Conservation (phyloP, 2,113 vertebrate species). For the Atlantisia rogersi region DNA sequence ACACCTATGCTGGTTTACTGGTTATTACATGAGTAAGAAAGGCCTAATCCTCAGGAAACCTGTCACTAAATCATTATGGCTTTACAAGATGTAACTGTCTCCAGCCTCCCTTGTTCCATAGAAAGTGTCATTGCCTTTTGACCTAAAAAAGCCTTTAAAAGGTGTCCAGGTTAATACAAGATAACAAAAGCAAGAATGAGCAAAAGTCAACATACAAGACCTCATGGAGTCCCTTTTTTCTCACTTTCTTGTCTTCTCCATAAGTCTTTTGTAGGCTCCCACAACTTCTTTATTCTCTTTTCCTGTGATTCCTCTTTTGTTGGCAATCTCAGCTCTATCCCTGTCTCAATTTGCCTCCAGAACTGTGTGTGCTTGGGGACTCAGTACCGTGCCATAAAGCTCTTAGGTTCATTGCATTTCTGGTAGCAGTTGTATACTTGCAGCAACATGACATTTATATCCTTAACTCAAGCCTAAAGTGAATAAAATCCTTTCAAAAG, state of each 20-base stretch:
- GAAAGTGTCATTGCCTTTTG: accelerated
- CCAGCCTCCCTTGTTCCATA: background rate
- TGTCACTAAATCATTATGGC: background rate
- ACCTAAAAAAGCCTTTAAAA: background rate
- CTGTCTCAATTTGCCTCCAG: background rate
- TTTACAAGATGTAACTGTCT: background rate
- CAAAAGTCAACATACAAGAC: background rate
- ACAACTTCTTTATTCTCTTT: background rate
- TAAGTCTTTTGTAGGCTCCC: background rate
- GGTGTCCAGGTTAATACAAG: background rate
- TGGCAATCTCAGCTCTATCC: background rate
- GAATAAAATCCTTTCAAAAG: background rate
- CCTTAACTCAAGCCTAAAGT: background rate
- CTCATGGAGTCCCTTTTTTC: background rate
- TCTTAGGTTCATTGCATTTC: background rate
- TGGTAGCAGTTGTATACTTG: background rate
- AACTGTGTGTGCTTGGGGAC: background rate
- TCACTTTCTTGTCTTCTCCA: background rate
- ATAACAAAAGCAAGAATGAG: background rate
- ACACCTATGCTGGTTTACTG: background rate
- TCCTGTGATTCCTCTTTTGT: background rate
- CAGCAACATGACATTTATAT: background rate
- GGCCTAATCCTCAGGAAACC: background rate
- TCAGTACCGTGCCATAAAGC: background rate
- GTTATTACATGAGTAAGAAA: background rate